A percentile compares a stretch with the other conserved stretches of the same genome.
Evolutionary conservation across 1,140 invertebrate species (phyloP).

Genomic region (Cotesia typhae): DNA sequence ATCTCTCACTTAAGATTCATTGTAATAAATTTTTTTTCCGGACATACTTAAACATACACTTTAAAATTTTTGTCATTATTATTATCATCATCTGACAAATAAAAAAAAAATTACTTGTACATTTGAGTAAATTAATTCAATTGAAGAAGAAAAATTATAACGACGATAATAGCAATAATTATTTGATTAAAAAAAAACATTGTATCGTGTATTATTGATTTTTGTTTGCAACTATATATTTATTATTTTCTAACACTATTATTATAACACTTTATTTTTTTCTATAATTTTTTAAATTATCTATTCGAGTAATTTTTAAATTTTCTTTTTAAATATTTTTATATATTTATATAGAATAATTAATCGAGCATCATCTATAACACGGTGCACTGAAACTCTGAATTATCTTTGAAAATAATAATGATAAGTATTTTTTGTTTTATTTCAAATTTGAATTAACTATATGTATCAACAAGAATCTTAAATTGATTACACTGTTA

Average conservation of each 20-base stretch:
- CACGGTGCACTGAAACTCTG: constrained; percentile 49
- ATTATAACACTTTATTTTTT: background rate
- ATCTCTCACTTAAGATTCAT: constrained; percentile 46
- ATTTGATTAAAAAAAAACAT: background rate
- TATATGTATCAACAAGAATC: constrained; percentile 56
- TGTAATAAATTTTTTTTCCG: constrained; percentile 40
- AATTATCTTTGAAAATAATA: constrained; percentile 42
- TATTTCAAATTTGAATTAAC: constrained; percentile 45
- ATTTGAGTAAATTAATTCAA: background rate
- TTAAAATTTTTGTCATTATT: background rate
- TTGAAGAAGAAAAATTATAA: background rate
- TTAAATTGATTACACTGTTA: constrained; percentile 49
- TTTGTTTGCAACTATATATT: constrained; percentile 7
- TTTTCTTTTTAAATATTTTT: background rate
- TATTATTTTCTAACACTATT: no score
- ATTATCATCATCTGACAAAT: background rate
- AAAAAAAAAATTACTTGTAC: constrained; percentile 5
- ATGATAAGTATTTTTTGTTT: constrained; percentile 35
- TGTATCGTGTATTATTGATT: background rate
- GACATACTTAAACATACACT: constrained; percentile 7
- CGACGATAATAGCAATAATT: constrained; percentile 33
- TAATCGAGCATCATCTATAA: constrained; percentile 43
- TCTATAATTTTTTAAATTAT: background rate
- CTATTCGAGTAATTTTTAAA: background rate
- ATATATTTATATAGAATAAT: constrained; percentile 14